phyloP scores from a whole-genome alignment of 1,140 invertebrate species.

The Gyrodactylus salaris region DNA sequence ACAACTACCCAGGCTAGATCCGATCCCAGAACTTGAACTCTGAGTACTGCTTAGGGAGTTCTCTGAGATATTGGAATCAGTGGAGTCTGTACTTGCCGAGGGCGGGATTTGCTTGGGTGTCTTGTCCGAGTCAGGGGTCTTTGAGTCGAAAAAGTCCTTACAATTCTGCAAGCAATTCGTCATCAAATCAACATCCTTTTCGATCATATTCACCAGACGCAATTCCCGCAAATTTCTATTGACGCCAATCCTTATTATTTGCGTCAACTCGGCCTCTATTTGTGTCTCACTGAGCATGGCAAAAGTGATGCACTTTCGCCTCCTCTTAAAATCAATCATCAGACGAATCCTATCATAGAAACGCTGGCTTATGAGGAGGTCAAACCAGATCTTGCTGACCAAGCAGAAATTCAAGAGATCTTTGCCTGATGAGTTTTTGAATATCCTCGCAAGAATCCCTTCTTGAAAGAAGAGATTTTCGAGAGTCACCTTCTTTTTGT shows the following conservation, averaged over 20 bases:
- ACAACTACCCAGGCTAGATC: constrained; percentile 34
- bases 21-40: constrained; percentile 46
- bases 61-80: not conserved
- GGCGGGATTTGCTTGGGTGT: not conserved
- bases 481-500: not conserved
- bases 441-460: not conserved
- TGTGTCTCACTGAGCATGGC: not conserved
- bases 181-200: not conserved
- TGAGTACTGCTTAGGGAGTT: constrained; percentile 24
- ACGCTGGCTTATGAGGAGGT: not conserved
- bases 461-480: not conserved
- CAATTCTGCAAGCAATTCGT: not conserved
- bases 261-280: not conserved
- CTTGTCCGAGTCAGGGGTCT: too few relatives aligned
- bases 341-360: not conserved
- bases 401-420: not conserved
- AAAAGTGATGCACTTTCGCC: not conserved
- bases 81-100: not conserved
- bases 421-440: not conserved
- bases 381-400: not conserved
- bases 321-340: not conserved
- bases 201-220: not conserved
- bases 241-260: not conserved
- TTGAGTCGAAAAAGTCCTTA: not conserved
- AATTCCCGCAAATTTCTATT: not conserved